Conservation (phyloP, 1,140 invertebrate genomes). For the Papilio aristodemus region DNA sequence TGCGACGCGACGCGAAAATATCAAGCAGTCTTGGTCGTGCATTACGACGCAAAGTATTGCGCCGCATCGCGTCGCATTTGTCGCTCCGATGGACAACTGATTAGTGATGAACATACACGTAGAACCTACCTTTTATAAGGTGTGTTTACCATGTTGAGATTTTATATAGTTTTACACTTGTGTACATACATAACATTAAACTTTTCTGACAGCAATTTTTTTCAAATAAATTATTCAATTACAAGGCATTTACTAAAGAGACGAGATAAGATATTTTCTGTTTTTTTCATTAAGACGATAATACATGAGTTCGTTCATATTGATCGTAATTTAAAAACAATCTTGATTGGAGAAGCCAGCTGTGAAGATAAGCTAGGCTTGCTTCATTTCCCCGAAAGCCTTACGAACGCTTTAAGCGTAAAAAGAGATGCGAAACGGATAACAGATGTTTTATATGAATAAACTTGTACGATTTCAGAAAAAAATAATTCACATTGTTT, state of each 20-base stretch:
- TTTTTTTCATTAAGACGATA: slow-evolving; percentile 19
- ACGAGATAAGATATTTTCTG: neutral
- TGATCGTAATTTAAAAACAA: slow-evolving; percentile 36
- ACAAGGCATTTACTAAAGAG: neutral
- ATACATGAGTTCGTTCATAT: slow-evolving; percentile 31
- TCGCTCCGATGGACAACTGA: no score
- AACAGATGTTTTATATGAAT: slow-evolving; percentile 55
- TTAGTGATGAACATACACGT: no score
- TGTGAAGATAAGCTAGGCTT: slow-evolving; percentile 44
- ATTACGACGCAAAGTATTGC: no score
- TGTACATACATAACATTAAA: no score
- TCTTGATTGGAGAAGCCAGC: slow-evolving; percentile 39
- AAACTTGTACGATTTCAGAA: slow-evolving; percentile 51
- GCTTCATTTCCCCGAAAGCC: slow-evolving; percentile 47
- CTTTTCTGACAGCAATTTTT: no score
- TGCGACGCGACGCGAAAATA: no score
- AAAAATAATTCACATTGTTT: slow-evolving; percentile 36
- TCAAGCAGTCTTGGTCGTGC: no score
- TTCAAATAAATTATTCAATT: no score
- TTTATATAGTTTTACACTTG: no score
- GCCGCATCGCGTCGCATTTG: no score
- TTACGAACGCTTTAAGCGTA: slow-evolving; percentile 52
- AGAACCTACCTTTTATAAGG: no score
- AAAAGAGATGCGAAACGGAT: slow-evolving; percentile 55
- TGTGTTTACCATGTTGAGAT: no score